Evolutionary conservation across 2,888 invertebrate genomes (phyloP), one percentile per base, ranked within the genome.

Genomic region (Sisyra terminalis): DNA sequence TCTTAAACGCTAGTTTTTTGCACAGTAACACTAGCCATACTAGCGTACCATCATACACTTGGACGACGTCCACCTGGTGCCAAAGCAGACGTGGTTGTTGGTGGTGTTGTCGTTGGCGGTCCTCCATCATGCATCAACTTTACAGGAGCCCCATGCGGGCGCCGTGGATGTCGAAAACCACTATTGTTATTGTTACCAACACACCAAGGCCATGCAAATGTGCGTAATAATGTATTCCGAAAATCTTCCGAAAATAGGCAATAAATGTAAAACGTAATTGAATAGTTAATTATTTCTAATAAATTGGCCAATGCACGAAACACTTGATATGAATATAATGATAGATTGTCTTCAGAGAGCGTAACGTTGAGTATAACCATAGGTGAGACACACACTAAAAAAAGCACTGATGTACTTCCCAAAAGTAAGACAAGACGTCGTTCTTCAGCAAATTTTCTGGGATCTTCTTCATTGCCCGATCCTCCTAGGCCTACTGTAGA

Each of bases 161-260:
- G 35, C 9, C 9, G 17, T 9, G 13, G 29, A 17, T 10, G 18
- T n/a, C 39, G 24, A 24, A 13, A 39, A 9, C 59, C 58, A 32
- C 60, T 48, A 11, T 50, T 48, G 5, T 58, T 57, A 32, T 59
- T 49, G 11, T 50, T 48, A 4, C 55, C 55, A 3, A 50, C 47
- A n/a, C 51, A 47, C 64, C 70, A 69, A 2, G 71, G 68, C 65
- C 75, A 70, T 47, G 69, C 67, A 46, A 78, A 58, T n/a, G 77
- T 76, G 24, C 72, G 66, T 48, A 76, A 59, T 47, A 78, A 60
- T 1, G 81, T 82, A 52, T 73, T 75, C 29, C 82, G 71, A 58
- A 82, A 83, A 53, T 82, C 81, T 53, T 80, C 77, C 48, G 80
- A 81, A 59, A 82, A 80, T 45, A 81, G 68, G 57, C 79, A 82